Base-by-base conservation (phyloP, 2,888 invertebrate genomes). In the Cephus rjabovi region DNA sequence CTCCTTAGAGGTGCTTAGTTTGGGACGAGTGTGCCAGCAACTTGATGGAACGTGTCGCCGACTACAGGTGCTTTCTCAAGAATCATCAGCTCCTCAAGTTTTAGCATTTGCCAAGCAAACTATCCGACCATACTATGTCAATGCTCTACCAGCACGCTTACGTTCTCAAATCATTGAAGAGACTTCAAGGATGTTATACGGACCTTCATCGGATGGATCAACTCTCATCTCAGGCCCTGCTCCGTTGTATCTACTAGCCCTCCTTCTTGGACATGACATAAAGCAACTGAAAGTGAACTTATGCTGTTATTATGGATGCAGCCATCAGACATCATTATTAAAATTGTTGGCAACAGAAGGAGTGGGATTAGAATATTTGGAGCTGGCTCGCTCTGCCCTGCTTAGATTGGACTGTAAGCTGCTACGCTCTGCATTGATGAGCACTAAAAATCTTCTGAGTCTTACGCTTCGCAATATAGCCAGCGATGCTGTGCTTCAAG, bases 271-370 rank as follows among this genome's bases (percentile, higher is more conserved):
- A 4, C 90, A 89, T 31, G 92, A 92, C 77, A 90, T 92, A 34
- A 89, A 88, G 73, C 86, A 87, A 31, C 85, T 92, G 40, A 87
- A 89, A 73, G 90, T 92, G 15, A 91, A 92, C 79, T 86, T 92
- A 1, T 92, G 92, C 83, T 92, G 92, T 82, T 92, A 92, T 79
- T 92, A 92, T 77, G 92, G 92, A 23, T 92, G 92, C 81, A 92
- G 92, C 69, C 92, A 92, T 81, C 92, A 92, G 81, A 90, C 91
- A 3, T 91, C 91, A 1, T 79, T 92, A 15, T 81, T 92, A 1
- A 89, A 90, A 56, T 85, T 92, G n/a, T 81, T 92, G 15, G 89
- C 91, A 0, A 82, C 85, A 0, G 92, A 92, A 77, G 92, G 92
- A 15, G 83, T 84, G 23, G 92, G 92, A 33, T 79, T 92, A 1